A percentile compares a stretch with the other conserved stretches of the same genome.
These are phyloP conservation scores for Drosophila gaucha DNA, from an alignment of 2,888 invertebrate genomes.

Conservation along the genomic window DNA sequence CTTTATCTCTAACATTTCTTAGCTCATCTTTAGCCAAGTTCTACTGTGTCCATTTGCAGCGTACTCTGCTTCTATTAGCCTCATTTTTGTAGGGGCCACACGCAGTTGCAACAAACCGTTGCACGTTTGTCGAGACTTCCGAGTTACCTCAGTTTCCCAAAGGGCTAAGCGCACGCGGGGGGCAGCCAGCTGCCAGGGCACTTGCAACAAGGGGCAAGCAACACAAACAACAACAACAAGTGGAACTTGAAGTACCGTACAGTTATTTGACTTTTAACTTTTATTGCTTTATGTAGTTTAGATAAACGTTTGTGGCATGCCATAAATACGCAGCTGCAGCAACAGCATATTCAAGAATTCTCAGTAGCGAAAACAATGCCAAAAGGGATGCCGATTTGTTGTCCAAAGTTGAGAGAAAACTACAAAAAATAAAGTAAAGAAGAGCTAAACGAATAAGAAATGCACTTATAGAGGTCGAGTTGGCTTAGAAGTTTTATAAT, in stretches of 20 bases:
- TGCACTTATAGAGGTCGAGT: neutral
- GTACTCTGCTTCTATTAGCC: neutral
- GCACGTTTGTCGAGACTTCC: constrained; percentile 31
- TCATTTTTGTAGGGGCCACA: constrained; percentile 11
- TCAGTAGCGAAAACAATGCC: constrained; percentile 44
- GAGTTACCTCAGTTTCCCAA: constrained; percentile 33
- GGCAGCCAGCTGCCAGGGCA: constrained; percentile 11
- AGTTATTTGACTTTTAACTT: constrained; percentile 79
- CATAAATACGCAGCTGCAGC: constrained; percentile 66
- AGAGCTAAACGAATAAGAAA: neutral
- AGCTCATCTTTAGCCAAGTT: neutral
- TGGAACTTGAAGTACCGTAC: constrained; percentile 56
- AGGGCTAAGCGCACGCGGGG: constrained; percentile 27
- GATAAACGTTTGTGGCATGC: constrained; percentile 81
- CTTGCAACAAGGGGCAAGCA: constrained; percentile 30
- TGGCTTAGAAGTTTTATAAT: neutral
- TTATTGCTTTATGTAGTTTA: constrained; percentile 80
- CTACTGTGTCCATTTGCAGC: neutral
- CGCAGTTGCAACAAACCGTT: constrained; percentile 26
- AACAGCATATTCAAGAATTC: constrained; percentile 35
- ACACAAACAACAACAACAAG: constrained; percentile 26
- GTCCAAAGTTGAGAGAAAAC: constrained; percentile 36
- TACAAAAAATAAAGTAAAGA: neutral
- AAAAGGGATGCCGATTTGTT: constrained; percentile 47
- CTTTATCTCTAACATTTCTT: neutral